Conservation (phyloP, 2,797 vertebrate genomes). For the Hydrocynus forskahlii region DNA sequence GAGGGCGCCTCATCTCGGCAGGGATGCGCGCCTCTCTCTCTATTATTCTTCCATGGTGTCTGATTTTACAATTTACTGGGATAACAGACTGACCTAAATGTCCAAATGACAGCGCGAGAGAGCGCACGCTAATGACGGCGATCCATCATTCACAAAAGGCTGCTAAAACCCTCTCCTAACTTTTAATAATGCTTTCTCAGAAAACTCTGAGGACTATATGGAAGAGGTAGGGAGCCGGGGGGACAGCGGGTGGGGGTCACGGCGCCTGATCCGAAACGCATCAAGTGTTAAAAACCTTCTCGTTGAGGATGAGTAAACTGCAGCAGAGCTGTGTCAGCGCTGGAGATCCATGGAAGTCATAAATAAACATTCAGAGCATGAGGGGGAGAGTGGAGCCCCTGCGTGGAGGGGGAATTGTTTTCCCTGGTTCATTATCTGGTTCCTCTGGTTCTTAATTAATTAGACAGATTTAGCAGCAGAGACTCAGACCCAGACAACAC, state of each 20-base stretch:
- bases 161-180: constrained; percentile 26
- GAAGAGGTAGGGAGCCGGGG: background rate
- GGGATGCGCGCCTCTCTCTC: background rate
- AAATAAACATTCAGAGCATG: constrained; percentile 17
- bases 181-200: constrained; percentile 35
- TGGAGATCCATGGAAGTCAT: background rate
- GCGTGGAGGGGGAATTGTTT: background rate
- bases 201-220: constrained; percentile 13
- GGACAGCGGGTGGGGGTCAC: background rate
- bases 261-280: background rate
- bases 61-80: constrained; percentile 21
- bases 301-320: background rate
- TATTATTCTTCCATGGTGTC: constrained; percentile 18
- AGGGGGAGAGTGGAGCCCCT: background rate
- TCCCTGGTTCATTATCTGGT: constrained; percentile 25
- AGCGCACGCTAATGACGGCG: constrained; percentile 7
- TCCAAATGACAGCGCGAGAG: constrained; percentile 22
- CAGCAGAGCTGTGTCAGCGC: background rate
- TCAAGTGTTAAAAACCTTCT: background rate
- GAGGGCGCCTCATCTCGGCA: background rate
- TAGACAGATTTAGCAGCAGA: background rate
- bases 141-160: constrained; percentile 24
- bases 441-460: constrained; percentile 18
- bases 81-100: constrained; percentile 18
- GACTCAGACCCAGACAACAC: background rate